Evolutionary conservation across 2,113 vertebrate genomes (phyloP).

Genomic region (Etheostoma cragini): DNA sequence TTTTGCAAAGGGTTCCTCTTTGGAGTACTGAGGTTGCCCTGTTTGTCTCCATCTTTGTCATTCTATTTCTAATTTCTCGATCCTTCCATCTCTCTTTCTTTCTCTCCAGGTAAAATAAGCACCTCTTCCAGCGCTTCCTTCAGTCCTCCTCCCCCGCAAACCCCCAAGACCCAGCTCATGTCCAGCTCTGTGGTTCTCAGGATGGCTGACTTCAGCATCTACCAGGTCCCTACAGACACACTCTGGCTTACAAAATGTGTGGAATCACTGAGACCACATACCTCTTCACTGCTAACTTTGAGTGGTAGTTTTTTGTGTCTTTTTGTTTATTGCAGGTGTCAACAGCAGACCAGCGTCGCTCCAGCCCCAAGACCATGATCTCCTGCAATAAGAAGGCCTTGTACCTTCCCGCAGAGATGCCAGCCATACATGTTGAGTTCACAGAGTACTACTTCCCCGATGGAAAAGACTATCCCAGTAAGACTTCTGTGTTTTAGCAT

Average conservation of each 20-base stretch:
- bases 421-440: constrained; percentile 96
- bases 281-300: background rate
- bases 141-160: constrained; percentile 82
- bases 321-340: constrained; percentile 87
- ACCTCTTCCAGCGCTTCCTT: constrained; percentile 84
- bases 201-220: constrained; percentile 98
- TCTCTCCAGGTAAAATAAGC: constrained; percentile 81
- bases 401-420: constrained; percentile 98
- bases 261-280: background rate
- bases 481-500: constrained; percentile 61
- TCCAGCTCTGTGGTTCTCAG: constrained; percentile 96
- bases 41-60: constrained; percentile 14
- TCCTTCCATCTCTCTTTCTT: background rate
- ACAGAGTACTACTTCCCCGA: constrained; percentile 99
- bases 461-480: constrained; percentile 97
- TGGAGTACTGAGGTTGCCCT: constrained; percentile 17
- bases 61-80: constrained; percentile 10
- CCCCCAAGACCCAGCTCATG: constrained; percentile 92
- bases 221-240: constrained; percentile 86
- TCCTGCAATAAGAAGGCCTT: constrained; percentile 99
- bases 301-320: background rate
- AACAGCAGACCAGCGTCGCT: constrained; percentile 94
- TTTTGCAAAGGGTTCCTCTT: constrained; percentile 31
- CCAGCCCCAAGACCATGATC: constrained; percentile 95
- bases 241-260: background rate